Evolutionary conservation across 2,113 vertebrate species (phyloP).

Genomic region (Sula dactylatra): DNA sequence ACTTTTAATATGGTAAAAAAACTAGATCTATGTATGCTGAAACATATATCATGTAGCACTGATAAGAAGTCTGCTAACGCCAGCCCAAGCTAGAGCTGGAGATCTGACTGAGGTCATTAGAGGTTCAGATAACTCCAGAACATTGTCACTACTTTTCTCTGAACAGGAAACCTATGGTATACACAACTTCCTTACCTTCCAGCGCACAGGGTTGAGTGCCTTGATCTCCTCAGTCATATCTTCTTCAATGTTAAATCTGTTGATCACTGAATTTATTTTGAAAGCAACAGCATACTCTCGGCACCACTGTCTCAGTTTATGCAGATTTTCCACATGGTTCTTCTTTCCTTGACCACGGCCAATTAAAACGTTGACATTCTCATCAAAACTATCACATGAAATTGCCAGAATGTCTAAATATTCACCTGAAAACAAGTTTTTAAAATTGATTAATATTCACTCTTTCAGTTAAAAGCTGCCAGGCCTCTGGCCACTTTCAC

Average conservation of each 20-base stretch:
- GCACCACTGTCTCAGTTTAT: slow-evolving; percentile 85
- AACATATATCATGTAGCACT: neutral
- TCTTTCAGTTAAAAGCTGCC: neutral
- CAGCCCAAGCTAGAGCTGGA: neutral
- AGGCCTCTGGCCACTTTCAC: neutral
- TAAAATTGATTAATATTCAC: neutral
- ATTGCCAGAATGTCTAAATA: slow-evolving; percentile 91
- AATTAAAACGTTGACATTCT: slow-evolving; percentile 86
- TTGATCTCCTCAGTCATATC: slow-evolving; percentile 85
- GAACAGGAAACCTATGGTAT: neutral
- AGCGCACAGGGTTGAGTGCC: slow-evolving; percentile 85
- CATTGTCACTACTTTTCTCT: neutral
- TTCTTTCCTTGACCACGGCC: slow-evolving; percentile 87
- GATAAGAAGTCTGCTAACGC: neutral
- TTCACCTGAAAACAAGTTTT: slow-evolving; percentile 73
- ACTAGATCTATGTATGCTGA: neutral
- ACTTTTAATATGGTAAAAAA: neutral
- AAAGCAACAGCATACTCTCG: slow-evolving; percentile 87
- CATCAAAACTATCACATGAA: slow-evolving; percentile 93
- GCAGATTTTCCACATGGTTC: slow-evolving; percentile 86
- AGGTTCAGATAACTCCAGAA: neutral
- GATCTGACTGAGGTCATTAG: neutral
- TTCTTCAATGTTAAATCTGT: slow-evolving; percentile 88
- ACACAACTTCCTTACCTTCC: slow-evolving; percentile 80
- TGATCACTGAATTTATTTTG: slow-evolving; percentile 95